phyloP scores from a whole-genome alignment of 2,113 vertebrate species.

The Entelurus aequoreus region DNA sequence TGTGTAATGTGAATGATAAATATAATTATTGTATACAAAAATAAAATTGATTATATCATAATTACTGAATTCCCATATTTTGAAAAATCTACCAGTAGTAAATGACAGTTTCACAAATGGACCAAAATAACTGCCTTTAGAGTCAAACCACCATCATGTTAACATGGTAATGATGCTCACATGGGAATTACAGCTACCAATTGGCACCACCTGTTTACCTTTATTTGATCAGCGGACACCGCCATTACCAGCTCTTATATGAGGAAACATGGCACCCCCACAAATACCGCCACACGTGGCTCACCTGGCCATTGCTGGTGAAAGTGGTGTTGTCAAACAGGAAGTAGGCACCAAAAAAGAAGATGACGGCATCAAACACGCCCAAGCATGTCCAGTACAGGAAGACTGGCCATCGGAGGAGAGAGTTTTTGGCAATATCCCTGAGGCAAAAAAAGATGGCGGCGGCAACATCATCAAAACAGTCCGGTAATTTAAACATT shows the following conservation, averaged over 20 bases:
- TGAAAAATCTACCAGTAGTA: too few relatives aligned
- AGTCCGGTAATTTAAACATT: not conserved
- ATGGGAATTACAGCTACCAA: too few relatives aligned
- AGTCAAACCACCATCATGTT: too few relatives aligned
- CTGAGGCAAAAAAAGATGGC: slow-evolving; percentile 52
- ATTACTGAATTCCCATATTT: too few relatives aligned
- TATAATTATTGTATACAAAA: too few relatives aligned
- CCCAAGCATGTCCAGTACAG: slow-evolving; percentile 96
- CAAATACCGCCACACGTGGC: slow-evolving; percentile 24
- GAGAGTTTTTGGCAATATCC: slow-evolving; percentile 92
- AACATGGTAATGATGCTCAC: too few relatives aligned
- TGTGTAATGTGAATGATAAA: too few relatives aligned
- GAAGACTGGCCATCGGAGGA: slow-evolving; percentile 90
- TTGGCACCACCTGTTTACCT: too few relatives aligned
- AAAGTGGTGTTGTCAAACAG: slow-evolving; percentile 91
- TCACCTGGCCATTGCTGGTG: slow-evolving; percentile 96
- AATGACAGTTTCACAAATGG: too few relatives aligned
- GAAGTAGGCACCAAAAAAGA: slow-evolving; percentile 99
- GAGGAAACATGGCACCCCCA: not conserved
- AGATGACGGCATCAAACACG: slow-evolving; percentile 88
- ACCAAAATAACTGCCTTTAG: too few relatives aligned
- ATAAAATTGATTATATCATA: too few relatives aligned
- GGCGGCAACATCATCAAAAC: not conserved
- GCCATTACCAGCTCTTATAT: not conserved
- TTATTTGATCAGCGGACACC: not conserved